Conservation (phyloP, 2,113 vertebrate genomes). For the Rhagologus leucostigma region DNA sequence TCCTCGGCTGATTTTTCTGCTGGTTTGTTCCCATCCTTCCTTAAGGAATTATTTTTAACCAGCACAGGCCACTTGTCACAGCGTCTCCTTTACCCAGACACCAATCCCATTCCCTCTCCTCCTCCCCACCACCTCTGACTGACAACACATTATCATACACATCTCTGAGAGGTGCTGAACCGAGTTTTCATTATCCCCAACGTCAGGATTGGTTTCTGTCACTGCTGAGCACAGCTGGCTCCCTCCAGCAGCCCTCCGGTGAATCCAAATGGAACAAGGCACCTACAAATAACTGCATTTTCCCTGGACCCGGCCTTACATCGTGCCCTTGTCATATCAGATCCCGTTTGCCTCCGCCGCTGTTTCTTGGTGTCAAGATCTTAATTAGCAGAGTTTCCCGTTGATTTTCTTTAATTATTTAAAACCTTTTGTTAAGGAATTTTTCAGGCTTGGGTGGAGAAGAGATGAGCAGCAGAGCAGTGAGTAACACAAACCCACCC, state of each 20-base stretch:
- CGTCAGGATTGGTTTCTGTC: constrained; percentile 69
- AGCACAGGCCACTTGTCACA: constrained; percentile 8
- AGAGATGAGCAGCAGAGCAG: background rate
- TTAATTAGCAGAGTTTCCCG: constrained; percentile 48
- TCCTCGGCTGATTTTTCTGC: background rate
- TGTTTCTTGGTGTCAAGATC: background rate
- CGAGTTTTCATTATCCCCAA: constrained; percentile 70
- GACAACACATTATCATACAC: constrained; percentile 62
- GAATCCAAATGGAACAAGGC: constrained; percentile 72
- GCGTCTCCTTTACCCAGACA: constrained; percentile 38
- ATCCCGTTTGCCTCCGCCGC: background rate
- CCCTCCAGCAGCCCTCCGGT: constrained; percentile 48
- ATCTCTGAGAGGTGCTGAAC: constrained; percentile 65
- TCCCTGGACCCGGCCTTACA: constrained; percentile 41
- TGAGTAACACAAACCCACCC: background rate
- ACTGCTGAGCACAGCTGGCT: constrained; percentile 49
- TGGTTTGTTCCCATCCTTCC: background rate
- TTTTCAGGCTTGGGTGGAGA: background rate
- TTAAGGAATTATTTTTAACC: background rate
- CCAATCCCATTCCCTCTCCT: background rate
- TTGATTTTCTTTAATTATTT: background rate
- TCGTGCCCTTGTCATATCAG: constrained; percentile 64
- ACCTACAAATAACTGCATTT: constrained; percentile 66
- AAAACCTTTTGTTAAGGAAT: background rate
- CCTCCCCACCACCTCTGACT: constrained; percentile 1